Conservation (phyloP, 2,113 vertebrate genomes). For the Serilophus lunatus region DNA sequence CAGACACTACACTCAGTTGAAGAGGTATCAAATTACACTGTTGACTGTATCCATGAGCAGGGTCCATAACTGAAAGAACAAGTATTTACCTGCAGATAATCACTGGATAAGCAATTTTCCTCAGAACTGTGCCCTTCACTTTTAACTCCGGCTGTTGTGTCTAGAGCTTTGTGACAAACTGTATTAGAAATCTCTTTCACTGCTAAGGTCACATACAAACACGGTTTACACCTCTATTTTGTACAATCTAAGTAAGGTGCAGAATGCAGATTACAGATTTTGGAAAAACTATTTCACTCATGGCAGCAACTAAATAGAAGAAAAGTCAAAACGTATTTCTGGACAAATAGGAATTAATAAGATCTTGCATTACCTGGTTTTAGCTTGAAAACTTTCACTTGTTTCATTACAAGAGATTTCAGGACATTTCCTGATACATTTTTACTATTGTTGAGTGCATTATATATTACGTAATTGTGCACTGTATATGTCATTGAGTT, state of each 20-base stretch:
- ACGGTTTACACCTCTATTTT: background rate
- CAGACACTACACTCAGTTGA: slow-evolving; percentile 15
- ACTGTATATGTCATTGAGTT: background rate
- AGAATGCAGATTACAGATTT: background rate
- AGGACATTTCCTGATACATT: background rate
- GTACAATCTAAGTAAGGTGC: background rate
- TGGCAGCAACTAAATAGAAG: background rate
- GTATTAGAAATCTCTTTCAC: background rate
- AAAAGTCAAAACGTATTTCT: slow-evolving; percentile 26
- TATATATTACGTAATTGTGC: background rate
- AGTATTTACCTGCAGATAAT: slow-evolving; percentile 45
- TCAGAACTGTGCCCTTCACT: background rate
- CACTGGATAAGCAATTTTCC: background rate
- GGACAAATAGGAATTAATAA: background rate
- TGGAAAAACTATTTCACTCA: background rate
- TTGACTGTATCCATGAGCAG: background rate
- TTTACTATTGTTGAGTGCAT: background rate
- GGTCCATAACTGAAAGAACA: background rate
- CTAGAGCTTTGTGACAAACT: background rate
- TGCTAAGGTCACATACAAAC: background rate
- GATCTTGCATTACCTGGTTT: background rate
- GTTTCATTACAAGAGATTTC: background rate
- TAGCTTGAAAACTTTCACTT: background rate
- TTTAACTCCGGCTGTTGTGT: background rate
- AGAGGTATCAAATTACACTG: slow-evolving; percentile 16